phyloP scores from a whole-genome alignment of 2,888 invertebrate genomes.

The Drosophila villosipedis region DNA sequence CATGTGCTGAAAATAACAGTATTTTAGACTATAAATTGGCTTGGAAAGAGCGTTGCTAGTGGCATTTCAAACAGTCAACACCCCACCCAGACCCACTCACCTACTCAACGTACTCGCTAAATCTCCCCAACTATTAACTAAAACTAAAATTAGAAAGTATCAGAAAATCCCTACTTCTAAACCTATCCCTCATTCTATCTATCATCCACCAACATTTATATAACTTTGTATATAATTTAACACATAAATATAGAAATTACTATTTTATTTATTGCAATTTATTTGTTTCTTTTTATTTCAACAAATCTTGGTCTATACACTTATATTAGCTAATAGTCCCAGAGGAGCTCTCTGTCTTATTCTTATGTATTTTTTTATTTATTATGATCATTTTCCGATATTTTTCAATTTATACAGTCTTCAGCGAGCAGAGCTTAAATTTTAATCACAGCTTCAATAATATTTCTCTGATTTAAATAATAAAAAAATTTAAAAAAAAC shows the following conservation, averaged over 20 bases:
- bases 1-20: slow-evolving; percentile 29
- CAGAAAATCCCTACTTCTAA: neutral
- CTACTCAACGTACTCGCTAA: neutral
- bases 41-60: neutral
- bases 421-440: neutral
- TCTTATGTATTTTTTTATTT: too few relatives aligned
- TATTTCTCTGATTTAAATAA: too few relatives aligned
- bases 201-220: neutral
- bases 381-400: neutral
- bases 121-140: neutral
- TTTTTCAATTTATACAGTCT: neutral
- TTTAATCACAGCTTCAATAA: neutral
- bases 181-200: neutral
- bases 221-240: neutral
- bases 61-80: neutral
- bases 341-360: neutral
- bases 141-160: neutral
- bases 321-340: neutral
- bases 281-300: neutral
- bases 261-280: neutral
- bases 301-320: neutral
- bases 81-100: too few relatives aligned
- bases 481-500: neutral
- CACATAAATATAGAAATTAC: neutral
- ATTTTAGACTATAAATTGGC: slow-evolving; percentile 15